Percentiles rank a stretch among this genome's conserved stretches.
These are phyloP conservation scores for Neodiprion fabricii DNA, from an alignment of 1,140 invertebrate genomes.

Conservation along the genomic window DNA sequence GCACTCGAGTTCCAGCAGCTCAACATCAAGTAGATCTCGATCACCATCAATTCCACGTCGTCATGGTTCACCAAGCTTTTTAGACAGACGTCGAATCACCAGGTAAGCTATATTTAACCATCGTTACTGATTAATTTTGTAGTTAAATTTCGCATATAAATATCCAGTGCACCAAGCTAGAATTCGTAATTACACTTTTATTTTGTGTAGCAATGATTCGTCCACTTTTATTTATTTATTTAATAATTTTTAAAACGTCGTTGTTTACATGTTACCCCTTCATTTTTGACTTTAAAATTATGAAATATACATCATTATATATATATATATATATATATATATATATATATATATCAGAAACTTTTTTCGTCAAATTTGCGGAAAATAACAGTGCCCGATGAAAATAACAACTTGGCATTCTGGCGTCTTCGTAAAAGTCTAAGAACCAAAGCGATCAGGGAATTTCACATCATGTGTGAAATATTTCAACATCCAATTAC, in stretches of 20 bases:
- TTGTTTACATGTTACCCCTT: constrained; percentile 23
- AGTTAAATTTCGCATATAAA: constrained; percentile 17
- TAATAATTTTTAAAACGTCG: constrained; percentile 14
- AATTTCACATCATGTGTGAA: too few species aligned
- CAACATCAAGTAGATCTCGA: constrained; percentile 67
- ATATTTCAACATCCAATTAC: too few species aligned
- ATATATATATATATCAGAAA: too few species aligned
- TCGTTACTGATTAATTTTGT: constrained; percentile 24
- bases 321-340: too few species aligned
- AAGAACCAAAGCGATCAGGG: too few species aligned
- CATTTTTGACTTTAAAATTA: neutral
- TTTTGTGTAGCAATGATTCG: constrained; percentile 21
- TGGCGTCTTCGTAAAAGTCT: too few species aligned
- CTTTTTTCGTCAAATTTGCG: too few species aligned
- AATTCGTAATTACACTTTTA: constrained; percentile 29
- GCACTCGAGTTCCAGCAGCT: constrained; percentile 44
- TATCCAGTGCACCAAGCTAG: constrained; percentile 32
- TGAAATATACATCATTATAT: neutral
- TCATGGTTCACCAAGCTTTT: constrained; percentile 88
- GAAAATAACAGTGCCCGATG: too few species aligned
- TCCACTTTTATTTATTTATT: constrained; percentile 22
- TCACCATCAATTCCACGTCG: constrained; percentile 87
- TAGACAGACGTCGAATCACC: constrained; percentile 88
- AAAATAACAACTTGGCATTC: too few species aligned
- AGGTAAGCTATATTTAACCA: constrained; percentile 68